phyloP scores from a whole-genome alignment of 2,888 invertebrate species.

The Venusia cambrica region DNA sequence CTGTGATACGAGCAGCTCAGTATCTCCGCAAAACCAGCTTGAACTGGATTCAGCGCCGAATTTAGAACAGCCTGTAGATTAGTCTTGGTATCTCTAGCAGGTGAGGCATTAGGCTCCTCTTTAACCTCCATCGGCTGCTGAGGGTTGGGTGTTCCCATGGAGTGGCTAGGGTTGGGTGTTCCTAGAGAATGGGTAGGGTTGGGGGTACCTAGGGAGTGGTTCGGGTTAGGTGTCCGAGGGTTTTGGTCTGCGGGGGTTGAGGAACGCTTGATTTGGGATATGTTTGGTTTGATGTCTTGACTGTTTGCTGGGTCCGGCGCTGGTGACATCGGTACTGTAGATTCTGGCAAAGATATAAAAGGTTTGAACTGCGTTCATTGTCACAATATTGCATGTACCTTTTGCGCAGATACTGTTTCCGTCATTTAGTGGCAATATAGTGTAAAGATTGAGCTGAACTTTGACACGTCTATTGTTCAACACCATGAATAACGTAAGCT shows the following conservation, averaged over 20 bases:
- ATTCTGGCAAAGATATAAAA: conserved; percentile 40
- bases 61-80: conserved; percentile 56
- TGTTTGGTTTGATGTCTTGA: conserved; percentile 65
- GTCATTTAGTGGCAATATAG: too few relatives aligned
- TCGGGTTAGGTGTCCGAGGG: conserved; percentile 69
- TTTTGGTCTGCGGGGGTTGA: conserved; percentile 64
- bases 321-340: conserved; percentile 60
- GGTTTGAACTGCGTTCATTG: too few relatives aligned
- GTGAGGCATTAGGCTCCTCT: conserved; percentile 54
- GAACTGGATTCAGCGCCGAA: conserved; percentile 81
- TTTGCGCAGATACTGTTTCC: too few relatives aligned
- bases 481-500: too few relatives aligned
- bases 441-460: too few relatives aligned
- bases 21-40: conserved; percentile 89
- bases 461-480: too few relatives aligned
- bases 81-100: conserved; percentile 57
- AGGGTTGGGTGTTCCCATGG: conserved; percentile 67
- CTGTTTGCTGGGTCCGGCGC: conserved; percentile 51
- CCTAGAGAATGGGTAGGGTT: conserved; percentile 66
- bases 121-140: conserved; percentile 67
- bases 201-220: conserved; percentile 65
- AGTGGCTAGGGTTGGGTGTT: conserved; percentile 67
- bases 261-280: conserved; percentile 70
- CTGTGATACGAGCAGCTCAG: conserved; percentile 94
- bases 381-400: too few relatives aligned